Conservation (phyloP, 2,888 invertebrate genomes). For the Melanostoma mellinum region DNA sequence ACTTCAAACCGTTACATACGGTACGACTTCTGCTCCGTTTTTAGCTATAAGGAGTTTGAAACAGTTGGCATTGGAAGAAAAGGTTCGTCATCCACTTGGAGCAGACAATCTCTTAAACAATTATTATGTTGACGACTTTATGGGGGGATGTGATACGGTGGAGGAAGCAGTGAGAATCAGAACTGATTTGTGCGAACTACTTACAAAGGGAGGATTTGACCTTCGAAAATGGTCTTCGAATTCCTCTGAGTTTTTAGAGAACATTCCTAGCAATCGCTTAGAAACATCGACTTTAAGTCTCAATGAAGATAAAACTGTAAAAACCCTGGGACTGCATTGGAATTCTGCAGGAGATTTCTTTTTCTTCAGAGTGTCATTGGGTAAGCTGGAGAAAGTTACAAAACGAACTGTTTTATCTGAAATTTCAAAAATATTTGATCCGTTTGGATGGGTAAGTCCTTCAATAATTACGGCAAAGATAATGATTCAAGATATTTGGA, state of each 20-base stretch:
- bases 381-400: background rate
- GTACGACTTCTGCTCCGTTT: slow-evolving; percentile 18
- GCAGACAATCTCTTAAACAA: no score
- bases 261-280: no score
- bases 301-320: background rate
- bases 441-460: slow-evolving; percentile 23
- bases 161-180: no score
- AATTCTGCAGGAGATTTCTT: slow-evolving; percentile 16
- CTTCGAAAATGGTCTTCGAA: no score
- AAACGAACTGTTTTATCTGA: slow-evolving; percentile 11
- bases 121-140: no score
- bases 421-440: slow-evolving; percentile 17
- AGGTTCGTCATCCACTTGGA: no score
- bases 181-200: no score
- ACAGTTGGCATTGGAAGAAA: no score
- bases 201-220: no score
- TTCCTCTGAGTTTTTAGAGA: no score
- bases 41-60: slow-evolving; percentile 6
- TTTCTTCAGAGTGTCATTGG: slow-evolving; percentile 19
- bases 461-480: background rate
- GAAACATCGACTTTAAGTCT: no score
- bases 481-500: slow-evolving; percentile 24
- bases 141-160: no score
- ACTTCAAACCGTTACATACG: slow-evolving; percentile 34
- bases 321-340: slow-evolving; percentile 12